phyloP scores from a whole-genome alignment of 2,888 invertebrate species.

The Unio delphinus region DNA sequence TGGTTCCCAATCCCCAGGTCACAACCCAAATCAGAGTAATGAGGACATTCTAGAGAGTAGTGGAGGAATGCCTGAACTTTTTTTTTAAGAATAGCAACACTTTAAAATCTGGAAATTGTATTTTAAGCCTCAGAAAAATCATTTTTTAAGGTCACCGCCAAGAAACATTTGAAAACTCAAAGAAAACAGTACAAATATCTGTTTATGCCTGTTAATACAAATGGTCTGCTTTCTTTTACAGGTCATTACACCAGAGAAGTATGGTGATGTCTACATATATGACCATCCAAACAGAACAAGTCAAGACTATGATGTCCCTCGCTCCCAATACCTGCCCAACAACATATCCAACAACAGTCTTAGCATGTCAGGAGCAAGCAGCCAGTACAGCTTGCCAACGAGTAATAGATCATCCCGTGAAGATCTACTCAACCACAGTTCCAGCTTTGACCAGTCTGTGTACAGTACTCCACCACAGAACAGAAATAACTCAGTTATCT shows the following conservation, averaged over 20 bases:
- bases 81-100: too few species aligned
- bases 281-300: conserved; percentile 25
- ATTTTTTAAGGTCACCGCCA: too few species aligned
- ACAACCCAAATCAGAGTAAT: too few species aligned
- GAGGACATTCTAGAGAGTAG: too few species aligned
- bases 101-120: too few species aligned
- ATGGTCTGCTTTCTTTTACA: conserved; percentile 18
- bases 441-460: conserved; percentile 35
- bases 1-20: too few species aligned
- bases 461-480: conserved; percentile 55
- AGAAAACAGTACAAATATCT: too few species aligned
- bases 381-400: conserved; percentile 43
- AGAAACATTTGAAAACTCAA: too few species aligned
- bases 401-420: conserved; percentile 33
- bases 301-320: conserved; percentile 64
- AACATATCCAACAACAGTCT: conserved; percentile 1
- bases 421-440: conserved; percentile 25
- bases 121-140: too few species aligned
- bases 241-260: conserved; percentile 38
- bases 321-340: conserved; percentile 37
- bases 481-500: conserved; percentile 20
- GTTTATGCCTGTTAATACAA: too few species aligned
- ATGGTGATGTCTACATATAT: conserved; percentile 32
- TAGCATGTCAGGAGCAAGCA: conserved; percentile 15
- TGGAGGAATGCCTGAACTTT: too few species aligned